Evolutionary conservation across 2,113 vertebrate species (phyloP).

Genomic region (Noturus placidus): DNA sequence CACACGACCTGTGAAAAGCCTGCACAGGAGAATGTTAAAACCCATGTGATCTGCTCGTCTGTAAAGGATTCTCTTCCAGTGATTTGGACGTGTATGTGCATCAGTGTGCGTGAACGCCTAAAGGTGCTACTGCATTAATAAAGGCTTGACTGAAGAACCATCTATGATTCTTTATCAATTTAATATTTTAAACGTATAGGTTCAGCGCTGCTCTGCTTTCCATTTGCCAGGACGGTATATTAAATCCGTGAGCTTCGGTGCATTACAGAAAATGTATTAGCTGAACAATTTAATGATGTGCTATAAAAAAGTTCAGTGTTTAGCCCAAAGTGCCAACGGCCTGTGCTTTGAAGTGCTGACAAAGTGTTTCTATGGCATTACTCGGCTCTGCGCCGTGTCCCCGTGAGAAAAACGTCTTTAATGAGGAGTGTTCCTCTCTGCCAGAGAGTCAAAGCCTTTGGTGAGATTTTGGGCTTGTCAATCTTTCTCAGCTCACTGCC

Average conservation of each 20-base stretch:
- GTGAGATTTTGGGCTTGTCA: constrained; percentile 18
- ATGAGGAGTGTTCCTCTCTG: constrained; percentile 12
- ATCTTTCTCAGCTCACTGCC: not conserved
- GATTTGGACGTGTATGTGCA: not conserved
- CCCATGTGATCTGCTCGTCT: not conserved
- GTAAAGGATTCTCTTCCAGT: not conserved
- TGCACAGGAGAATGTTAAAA: not conserved
- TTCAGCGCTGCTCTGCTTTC: not conserved
- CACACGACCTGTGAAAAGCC: not conserved
- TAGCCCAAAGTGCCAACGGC: constrained; percentile 18
- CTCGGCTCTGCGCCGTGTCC: not conserved
- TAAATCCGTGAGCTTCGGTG: not conserved
- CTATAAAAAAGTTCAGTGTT: constrained; percentile 24
- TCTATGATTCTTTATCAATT: not conserved
- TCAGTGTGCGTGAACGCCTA: not conserved
- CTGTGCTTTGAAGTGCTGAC: constrained; percentile 31
- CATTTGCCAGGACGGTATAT: constrained; percentile 1
- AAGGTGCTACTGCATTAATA: not conserved
- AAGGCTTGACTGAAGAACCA: not conserved
- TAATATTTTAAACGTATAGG: not conserved
- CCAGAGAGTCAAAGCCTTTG: constrained; percentile 6
- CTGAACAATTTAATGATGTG: constrained; percentile 30
- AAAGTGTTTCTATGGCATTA: constrained; percentile 24
- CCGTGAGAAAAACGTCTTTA: constrained; percentile 16
- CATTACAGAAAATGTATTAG: constrained; percentile 8